These are phyloP conservation scores for Scomber scombrus DNA, from an alignment of 2,113 vertebrate species.

Conservation along the genomic window DNA sequence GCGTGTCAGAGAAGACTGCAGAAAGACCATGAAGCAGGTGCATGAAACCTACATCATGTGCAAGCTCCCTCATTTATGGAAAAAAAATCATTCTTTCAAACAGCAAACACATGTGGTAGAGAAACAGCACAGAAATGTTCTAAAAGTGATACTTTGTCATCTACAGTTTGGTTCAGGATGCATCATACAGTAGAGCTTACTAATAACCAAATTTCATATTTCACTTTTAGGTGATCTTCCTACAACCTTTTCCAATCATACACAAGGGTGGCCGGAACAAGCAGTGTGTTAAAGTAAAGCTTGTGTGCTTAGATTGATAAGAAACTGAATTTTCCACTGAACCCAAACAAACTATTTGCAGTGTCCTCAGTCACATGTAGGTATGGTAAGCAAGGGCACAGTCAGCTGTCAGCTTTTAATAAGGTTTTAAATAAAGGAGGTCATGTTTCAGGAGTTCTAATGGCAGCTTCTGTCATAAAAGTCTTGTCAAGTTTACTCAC, in stretches of 20 bases:
- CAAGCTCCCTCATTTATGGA: too few relatives aligned
- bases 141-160: neutral
- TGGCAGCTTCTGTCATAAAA: too few relatives aligned
- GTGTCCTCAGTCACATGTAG: neutral
- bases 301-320: neutral
- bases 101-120: neutral
- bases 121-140: neutral
- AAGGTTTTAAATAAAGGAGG: neutral
- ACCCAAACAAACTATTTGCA: neutral
- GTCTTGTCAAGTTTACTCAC: constrained; percentile 82
- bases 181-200: neutral
- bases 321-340: neutral
- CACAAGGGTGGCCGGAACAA: neutral
- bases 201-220: neutral
- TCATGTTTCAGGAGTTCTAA: neutral
- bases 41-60: neutral
- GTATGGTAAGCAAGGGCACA: neutral
- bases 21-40: neutral
- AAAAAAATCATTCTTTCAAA: neutral
- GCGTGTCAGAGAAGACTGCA: neutral
- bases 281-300: neutral
- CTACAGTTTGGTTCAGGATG: neutral
- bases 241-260: neutral
- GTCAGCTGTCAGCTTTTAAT: neutral
- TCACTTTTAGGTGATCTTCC: neutral